Base-by-base conservation (phyloP, 2,113 vertebrate genomes). In the Heterocephalus glaber region DNA sequence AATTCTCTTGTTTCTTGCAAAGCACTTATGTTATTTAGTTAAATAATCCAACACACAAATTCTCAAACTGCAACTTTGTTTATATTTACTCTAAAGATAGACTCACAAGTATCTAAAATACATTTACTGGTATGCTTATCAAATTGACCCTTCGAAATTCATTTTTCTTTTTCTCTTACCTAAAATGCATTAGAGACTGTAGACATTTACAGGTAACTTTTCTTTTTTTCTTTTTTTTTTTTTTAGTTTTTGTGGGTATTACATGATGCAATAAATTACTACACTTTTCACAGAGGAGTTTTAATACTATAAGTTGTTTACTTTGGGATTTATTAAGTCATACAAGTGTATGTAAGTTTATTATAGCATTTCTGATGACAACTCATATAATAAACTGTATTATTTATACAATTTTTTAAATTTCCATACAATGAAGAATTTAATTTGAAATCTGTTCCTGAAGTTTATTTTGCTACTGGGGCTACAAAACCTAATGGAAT, bases 361-460 rank as follows among this genome's bases (percentile, higher is more conserved):
- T 70, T 88, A 6, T 49, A 89, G 41, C 66, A 88, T 89, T 97
- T 96, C 58, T 96, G 28, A 95, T 83, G 92, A 58, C 87, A 96
- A 95, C 81, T 90, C 70, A 68, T 83, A 38, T 60, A 95, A 94
- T 54, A 94, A 89, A 92, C 94, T 97, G 14, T 92, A 88, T 96
- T 47, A 0, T 97, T 98, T 98, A 82, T 56, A 74, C 90, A 77
- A 92, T 92, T 92, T 96, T 90, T 65, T 47, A 13, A 97, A 97
- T 96, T 98, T 98, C 96, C 61, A 28, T 94, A 96, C 95, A 76
- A 80, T 84, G 82, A 96, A 86, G 93, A 97, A 97, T 97, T 98
- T 98, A 97, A 98, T 98, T 98, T 96, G 92, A 98, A 98, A 98
- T 97, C 94, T 98, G 95, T 90, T 98, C 97, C 72, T 96, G 95